These are phyloP conservation scores for Rhopilema esculentum DNA, from an alignment of 30 jellyfish, hydroid and myxozoan species.

Conservation along the genomic window DNA sequence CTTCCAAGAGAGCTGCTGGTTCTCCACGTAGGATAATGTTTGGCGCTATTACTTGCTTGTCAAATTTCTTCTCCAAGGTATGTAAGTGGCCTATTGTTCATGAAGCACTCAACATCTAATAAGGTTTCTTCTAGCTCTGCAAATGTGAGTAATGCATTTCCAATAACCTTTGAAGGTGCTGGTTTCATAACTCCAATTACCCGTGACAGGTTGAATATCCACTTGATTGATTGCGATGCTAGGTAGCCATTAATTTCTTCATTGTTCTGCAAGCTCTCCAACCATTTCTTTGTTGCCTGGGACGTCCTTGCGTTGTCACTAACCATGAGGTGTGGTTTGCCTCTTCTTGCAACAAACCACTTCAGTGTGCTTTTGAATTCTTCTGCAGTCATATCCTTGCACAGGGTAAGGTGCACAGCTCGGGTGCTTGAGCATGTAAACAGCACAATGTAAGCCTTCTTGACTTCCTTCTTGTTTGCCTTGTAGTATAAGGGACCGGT, in stretches of 20 bases:
- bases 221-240: constrained; percentile 34
- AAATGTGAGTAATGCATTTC: constrained; percentile 42
- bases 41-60: constrained; percentile 44
- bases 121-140: constrained; percentile 68
- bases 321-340: constrained; percentile 68
- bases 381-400: constrained; percentile 56
- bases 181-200: constrained; percentile 30
- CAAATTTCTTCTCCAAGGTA: constrained; percentile 71
- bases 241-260: constrained; percentile 42
- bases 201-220: constrained; percentile 75
- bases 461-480: constrained; percentile 30
- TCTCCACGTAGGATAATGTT: constrained; percentile 37
- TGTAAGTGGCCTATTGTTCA: constrained; percentile 70
- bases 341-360: constrained; percentile 83
- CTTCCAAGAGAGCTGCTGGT: constrained; percentile 35
- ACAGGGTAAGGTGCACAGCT: constrained; percentile 71
- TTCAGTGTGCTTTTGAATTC: constrained; percentile 38
- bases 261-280: constrained; percentile 9
- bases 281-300: constrained; percentile 37
- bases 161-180: constrained; percentile 43
- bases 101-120: constrained; percentile 62
- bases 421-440: constrained; percentile 81
- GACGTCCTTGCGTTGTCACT: constrained; percentile 78
- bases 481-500: constrained; percentile 68
- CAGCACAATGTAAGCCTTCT: constrained; percentile 68